Conservation (phyloP, 2,888 invertebrate species). For the Ochropleura leucogaster region DNA sequence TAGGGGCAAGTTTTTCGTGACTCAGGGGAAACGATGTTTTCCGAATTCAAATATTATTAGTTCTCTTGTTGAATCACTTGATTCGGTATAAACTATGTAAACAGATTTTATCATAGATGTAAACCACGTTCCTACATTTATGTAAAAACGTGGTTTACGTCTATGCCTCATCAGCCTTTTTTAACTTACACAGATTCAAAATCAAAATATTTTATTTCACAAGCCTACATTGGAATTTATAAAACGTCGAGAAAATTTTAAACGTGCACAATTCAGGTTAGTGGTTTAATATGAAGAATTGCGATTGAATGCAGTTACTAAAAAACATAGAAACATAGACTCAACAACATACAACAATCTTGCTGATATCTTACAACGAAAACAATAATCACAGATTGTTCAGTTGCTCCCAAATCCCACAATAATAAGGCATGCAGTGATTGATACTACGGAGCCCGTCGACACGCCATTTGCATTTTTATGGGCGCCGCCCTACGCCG, state of each 20-base stretch:
- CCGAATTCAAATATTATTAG: not conserved
- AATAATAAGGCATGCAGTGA: constrained; percentile 86
- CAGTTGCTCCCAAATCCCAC: constrained; percentile 77
- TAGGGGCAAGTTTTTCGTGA: not conserved
- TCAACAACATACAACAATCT: not conserved
- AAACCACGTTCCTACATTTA: not conserved
- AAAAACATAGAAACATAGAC: not conserved
- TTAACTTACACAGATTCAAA: not conserved
- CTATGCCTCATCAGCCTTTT: no score
- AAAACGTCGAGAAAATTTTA: no score
- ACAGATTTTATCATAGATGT: not conserved
- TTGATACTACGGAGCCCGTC: constrained; percentile 89
- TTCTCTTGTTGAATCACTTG: not conserved
- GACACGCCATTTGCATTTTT: constrained; percentile 91
- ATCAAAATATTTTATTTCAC: no score
- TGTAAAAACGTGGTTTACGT: no score
- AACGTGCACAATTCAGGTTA: no score
- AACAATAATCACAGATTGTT: constrained; percentile 81
- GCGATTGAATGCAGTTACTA: not conserved
- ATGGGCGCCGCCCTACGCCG: constrained; percentile 79
- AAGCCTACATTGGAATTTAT: no score
- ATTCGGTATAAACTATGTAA: not conserved
- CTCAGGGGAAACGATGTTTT: not conserved
- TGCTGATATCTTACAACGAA: constrained; percentile 38
- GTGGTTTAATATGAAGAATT: no score